phyloP scores from a whole-genome alignment of 2,888 invertebrate genomes.

The Leucoma salicis region DNA sequence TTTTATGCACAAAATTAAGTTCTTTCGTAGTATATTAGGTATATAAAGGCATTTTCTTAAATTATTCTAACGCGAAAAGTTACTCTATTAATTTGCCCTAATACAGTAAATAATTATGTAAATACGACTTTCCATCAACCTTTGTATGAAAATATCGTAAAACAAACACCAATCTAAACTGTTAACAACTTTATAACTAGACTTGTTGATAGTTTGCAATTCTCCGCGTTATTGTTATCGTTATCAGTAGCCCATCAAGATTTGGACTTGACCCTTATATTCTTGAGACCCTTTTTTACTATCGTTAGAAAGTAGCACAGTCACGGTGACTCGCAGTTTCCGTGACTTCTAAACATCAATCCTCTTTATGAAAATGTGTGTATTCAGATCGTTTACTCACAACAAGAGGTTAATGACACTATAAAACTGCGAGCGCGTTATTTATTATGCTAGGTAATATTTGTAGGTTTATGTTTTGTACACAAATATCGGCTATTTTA shows the following conservation, averaged over 20 bases:
- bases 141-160: too few relatives aligned
- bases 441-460: conserved; percentile 30
- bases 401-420: conserved; percentile 32
- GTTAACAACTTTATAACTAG: background rate
- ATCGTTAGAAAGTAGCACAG: conserved; percentile 17
- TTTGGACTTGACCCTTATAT: conserved; percentile 25
- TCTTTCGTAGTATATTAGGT: too few relatives aligned
- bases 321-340: conserved; percentile 31
- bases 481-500: too few relatives aligned
- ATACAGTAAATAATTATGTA: too few relatives aligned
- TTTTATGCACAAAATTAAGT: too few relatives aligned
- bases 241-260: conserved; percentile 21
- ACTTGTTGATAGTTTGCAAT: conserved; percentile 23
- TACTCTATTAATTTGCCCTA: too few relatives aligned
- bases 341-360: conserved; percentile 26
- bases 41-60: too few relatives aligned
- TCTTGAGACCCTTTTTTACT: conserved; percentile 32
- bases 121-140: too few relatives aligned
- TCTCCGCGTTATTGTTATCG: conserved; percentile 11
- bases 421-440: conserved; percentile 20
- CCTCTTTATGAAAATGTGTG: conserved; percentile 29
- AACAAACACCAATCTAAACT: background rate
- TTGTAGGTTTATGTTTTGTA: conserved; percentile 23
- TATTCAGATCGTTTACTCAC: conserved; percentile 24
- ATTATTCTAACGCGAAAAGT: too few relatives aligned